Evolutionary conservation across 2,797 vertebrate species (phyloP).

Genomic region (Heteromormyrus szaboi): DNA sequence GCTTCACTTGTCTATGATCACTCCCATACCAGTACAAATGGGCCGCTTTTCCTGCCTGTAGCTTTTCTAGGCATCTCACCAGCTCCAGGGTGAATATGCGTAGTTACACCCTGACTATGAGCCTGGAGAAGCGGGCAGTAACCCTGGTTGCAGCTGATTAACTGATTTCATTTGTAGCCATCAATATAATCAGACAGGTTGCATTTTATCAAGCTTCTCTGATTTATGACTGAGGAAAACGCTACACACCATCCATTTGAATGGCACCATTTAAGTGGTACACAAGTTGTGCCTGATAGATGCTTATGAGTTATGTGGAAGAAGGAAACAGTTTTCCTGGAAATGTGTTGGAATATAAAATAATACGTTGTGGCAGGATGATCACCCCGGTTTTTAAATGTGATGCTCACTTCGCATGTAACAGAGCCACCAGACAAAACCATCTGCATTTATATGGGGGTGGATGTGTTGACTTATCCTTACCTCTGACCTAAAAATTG

Average conservation of each 20-base stretch:
- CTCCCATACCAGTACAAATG: neutral
- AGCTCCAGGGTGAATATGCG: neutral
- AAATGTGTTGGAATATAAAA: neutral
- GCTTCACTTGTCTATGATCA: neutral
- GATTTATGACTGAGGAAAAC: neutral
- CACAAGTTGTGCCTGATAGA: neutral
- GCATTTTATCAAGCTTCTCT: neutral
- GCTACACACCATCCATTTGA: neutral
- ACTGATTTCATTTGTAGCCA: neutral
- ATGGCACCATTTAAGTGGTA: neutral
- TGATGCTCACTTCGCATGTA: neutral
- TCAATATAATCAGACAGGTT: neutral
- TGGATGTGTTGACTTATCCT: slow-evolving; percentile 12
- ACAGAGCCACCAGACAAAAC: neutral
- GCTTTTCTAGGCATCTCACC: neutral
- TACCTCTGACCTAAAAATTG: neutral
- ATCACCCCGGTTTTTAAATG: neutral
- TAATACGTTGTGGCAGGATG: neutral
- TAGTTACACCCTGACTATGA: neutral
- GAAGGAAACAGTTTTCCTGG: neutral
- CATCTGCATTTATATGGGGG: neutral
- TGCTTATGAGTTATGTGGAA: neutral
- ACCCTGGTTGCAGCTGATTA: neutral
- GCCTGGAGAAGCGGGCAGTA: neutral
- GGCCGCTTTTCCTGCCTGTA: neutral